Conservation (phyloP, 2,797 vertebrate species). For the Pristis pectinata region DNA sequence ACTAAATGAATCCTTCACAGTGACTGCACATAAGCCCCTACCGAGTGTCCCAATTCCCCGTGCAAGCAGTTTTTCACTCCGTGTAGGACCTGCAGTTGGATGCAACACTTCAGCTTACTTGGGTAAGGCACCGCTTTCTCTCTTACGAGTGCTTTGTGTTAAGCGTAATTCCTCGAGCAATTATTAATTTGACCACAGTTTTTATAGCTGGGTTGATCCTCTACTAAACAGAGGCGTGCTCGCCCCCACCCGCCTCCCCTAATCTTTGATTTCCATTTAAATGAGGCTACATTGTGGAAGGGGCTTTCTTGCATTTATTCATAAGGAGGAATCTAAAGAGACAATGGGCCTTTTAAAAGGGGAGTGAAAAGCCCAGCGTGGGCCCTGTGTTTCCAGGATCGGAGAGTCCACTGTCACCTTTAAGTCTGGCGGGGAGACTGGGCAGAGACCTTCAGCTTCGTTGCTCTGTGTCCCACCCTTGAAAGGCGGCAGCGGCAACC, state of each 20-base stretch:
- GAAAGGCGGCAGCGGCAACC: constrained; percentile 8
- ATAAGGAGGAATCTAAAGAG: constrained; percentile 58
- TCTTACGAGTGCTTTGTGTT: not conserved
- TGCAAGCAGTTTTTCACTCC: constrained; percentile 12
- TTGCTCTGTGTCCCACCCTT: constrained; percentile 39
- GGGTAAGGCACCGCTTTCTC: constrained; percentile 20
- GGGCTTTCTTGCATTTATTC: constrained; percentile 71
- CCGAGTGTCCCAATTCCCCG: not conserved
- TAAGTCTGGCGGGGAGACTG: constrained; percentile 39
- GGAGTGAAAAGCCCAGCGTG: constrained; percentile 56
- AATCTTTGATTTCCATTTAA: constrained; percentile 77
- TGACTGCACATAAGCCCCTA: constrained; percentile 6
- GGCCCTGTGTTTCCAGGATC: constrained; percentile 45
- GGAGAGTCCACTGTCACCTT: constrained; percentile 47
- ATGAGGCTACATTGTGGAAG: constrained; percentile 71
- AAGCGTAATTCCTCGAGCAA: not conserved
- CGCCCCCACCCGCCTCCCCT: constrained; percentile 39
- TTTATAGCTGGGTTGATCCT: not conserved
- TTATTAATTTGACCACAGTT: constrained; percentile 14
- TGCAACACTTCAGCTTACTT: constrained; percentile 22
- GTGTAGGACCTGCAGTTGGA: not conserved
- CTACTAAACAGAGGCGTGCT: constrained; percentile 46
- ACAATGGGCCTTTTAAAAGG: constrained; percentile 53
- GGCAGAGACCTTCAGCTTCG: constrained; percentile 37
- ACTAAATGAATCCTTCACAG: constrained; percentile 19